These are phyloP conservation scores for Eupeodes corollae DNA, from an alignment of 1,140 invertebrate genomes.

Conservation along the genomic window DNA sequence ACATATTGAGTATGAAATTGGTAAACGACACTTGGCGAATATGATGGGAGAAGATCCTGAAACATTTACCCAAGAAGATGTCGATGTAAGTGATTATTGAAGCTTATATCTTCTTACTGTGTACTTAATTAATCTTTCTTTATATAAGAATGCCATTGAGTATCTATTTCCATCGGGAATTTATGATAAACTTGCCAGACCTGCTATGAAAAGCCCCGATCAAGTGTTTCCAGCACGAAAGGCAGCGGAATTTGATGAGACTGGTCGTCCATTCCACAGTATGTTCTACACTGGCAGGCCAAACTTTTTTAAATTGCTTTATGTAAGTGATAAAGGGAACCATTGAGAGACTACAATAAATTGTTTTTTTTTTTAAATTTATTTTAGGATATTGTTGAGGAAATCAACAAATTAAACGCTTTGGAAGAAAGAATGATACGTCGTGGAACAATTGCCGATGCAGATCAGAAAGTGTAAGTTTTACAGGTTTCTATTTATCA, in stretches of 20 bases:
- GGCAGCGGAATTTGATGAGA: constrained; percentile 81
- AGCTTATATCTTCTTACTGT: background rate
- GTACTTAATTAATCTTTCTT: constrained; percentile 6
- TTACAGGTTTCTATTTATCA: too few species aligned
- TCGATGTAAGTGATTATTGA: constrained; percentile 55
- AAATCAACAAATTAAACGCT: constrained; percentile 53
- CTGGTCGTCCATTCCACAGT: constrained; percentile 75
- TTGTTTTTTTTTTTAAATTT: constrained; percentile 2
- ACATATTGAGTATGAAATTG: constrained; percentile 73
- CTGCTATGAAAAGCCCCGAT: constrained; percentile 75
- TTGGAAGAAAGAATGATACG: constrained; percentile 56
- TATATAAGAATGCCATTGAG: constrained; percentile 68
- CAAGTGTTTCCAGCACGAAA: constrained; percentile 74
- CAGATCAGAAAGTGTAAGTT: constrained; percentile 48
- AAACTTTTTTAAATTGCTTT: constrained; percentile 70
- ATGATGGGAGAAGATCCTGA: constrained; percentile 94
- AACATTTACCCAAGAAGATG: constrained; percentile 74
- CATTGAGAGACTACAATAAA: constrained; percentile 1
- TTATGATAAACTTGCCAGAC: constrained; percentile 67
- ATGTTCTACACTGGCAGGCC: constrained; percentile 83
- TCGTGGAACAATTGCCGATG: constrained; percentile 46
- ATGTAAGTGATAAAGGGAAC: constrained; percentile 48
- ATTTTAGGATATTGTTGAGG: constrained; percentile 46
- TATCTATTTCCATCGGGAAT: constrained; percentile 90
- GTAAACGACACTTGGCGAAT: constrained; percentile 90